Percentiles rank a stretch among this genome's conserved stretches.
Evolutionary conservation across 2,113 vertebrate species (phyloP).

Genomic region (Orientallactaga bullata): DNA sequence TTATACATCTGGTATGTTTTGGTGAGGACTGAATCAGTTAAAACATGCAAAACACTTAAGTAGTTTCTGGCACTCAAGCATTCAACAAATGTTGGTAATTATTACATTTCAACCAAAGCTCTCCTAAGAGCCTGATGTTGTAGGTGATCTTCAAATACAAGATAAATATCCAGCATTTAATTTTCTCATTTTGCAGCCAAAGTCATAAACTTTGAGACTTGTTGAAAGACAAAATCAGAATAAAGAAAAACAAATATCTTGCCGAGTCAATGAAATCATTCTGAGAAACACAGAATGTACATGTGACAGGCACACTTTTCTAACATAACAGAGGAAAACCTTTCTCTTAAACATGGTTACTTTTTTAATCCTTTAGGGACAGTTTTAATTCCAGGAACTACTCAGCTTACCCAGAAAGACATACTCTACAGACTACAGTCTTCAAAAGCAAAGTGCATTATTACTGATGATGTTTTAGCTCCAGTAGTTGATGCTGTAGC

Average conservation of each 20-base stretch:
- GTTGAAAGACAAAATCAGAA: constrained; percentile 31
- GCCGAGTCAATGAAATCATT: not conserved
- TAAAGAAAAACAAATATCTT: constrained; percentile 8
- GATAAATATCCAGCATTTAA: constrained; percentile 24
- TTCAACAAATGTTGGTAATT: not conserved
- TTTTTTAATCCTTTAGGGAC: constrained; percentile 77
- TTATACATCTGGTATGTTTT: not conserved
- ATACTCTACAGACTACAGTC: constrained; percentile 87
- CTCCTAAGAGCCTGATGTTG: not conserved
- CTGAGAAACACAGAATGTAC: not conserved
- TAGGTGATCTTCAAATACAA: not conserved
- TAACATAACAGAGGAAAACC: not conserved
- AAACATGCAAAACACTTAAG: not conserved
- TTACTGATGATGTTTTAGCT: constrained; percentile 87
- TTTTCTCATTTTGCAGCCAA: not conserved
- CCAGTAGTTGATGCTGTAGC: constrained; percentile 85
- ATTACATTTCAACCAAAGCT: constrained; percentile 5
- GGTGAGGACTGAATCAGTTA: not conserved
- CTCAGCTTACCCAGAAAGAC: constrained; percentile 90
- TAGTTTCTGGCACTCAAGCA: not conserved
- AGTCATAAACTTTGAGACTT: not conserved
- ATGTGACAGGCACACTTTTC: too few relatives aligned
- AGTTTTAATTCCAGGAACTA: constrained; percentile 89
- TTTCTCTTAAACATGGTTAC: constrained; percentile 9
- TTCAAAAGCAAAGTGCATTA: constrained; percentile 89